phyloP scores from a whole-genome alignment of 2,888 invertebrate species.

The Chrysomela aeneicollis region DNA sequence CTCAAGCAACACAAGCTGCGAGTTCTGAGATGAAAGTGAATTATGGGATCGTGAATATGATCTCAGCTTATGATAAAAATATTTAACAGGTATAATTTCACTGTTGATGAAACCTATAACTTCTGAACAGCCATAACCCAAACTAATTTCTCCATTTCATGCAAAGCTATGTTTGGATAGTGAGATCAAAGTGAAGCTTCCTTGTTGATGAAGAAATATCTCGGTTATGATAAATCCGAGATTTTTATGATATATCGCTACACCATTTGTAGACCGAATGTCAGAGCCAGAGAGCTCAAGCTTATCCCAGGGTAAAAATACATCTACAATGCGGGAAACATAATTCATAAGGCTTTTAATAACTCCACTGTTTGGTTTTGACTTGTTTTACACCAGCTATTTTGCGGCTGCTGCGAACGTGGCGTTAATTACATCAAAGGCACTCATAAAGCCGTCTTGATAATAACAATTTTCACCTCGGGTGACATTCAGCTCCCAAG shows the following conservation, averaged over 20 bases:
- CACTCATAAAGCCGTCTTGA: constrained; percentile 32
- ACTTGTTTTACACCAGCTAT: constrained; percentile 39
- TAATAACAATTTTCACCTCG: constrained; percentile 13
- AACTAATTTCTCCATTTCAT: background rate
- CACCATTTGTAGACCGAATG: constrained; percentile 30
- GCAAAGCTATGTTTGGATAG: constrained; percentile 22
- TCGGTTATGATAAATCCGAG: constrained; percentile 26
- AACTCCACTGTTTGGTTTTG: constrained; percentile 47
- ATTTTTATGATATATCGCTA: constrained; percentile 31
- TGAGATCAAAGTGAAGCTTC: constrained; percentile 33
- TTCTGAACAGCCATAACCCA: background rate
- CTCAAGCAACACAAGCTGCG: too few species aligned
- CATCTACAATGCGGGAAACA: constrained; percentile 52
- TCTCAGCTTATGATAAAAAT: too few species aligned
- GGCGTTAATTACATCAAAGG: constrained; percentile 34
- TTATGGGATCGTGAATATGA: too few species aligned
- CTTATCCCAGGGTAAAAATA: constrained; percentile 48
- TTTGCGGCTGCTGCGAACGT: constrained; percentile 38
- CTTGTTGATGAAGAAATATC: constrained; percentile 28
- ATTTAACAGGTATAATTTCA: too few species aligned
- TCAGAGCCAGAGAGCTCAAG: constrained; percentile 33
- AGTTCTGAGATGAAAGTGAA: background rate
- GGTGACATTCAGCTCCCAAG: background rate
- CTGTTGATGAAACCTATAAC: background rate
- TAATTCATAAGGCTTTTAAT: constrained; percentile 54